Base-by-base conservation (phyloP, 2,888 invertebrate species). In the Caenorhabditis zanzibari region DNA sequence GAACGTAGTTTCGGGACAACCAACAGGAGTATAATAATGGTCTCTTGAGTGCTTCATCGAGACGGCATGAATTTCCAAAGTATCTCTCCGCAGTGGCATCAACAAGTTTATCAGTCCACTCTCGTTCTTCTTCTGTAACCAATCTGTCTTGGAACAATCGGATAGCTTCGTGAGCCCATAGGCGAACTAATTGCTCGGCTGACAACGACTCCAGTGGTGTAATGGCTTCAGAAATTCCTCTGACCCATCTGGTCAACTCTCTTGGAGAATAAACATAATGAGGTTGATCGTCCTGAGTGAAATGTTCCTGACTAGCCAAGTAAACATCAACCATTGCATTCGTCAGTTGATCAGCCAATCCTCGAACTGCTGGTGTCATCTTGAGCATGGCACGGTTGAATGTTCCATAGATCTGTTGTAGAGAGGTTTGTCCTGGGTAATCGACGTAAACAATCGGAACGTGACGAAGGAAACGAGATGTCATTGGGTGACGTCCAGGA, bases 271-370 rank as follows among this genome's bases (percentile, higher is more conserved):
- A 99, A 0, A 99, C 98, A 93, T 99, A 99, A 93, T 99, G 99
- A 0, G 99, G 99, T 93, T 99, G 99, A 97, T 98, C 98, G 93
- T 99, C 99, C 93, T 98, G 98, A 0, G 99, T 99, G 93, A 99
- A 99, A 72, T 96, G 95, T 93, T 98, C 98, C 94, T 94, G 81
- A 6, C 98, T 98, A 7, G 96, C 95, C 72, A 98, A 94, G 94
- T 98, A 99, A 93, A 99, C 96, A 92, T 97, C 97, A 14, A 99
- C 99, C 99, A 99, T 99, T 1, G 99, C 98, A 92, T 96, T 96
- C 1, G 99, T 99, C 54, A 99, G 94, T 0, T 98, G 96, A 92
- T 98, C 98, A 0, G 98, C 96, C 93, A 96, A 97, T 2, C 97
- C 96, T 86, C 96, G 95, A 72, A 99, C 94, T 0, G 96, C 95